Evolutionary conservation across 2,797 vertebrate genomes (phyloP).

Genomic region (Erpetoichthys calabaricus): DNA sequence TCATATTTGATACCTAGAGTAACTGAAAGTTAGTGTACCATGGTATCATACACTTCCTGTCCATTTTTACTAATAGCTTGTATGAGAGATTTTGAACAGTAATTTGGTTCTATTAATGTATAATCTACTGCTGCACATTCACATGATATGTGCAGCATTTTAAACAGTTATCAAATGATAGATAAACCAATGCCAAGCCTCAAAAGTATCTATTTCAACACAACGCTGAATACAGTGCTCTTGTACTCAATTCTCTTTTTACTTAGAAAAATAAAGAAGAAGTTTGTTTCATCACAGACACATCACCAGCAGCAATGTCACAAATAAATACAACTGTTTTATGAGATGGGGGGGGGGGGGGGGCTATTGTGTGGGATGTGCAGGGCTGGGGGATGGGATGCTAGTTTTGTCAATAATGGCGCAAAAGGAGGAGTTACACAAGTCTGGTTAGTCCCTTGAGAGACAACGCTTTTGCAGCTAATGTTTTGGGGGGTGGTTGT

Average conservation of each 20-base stretch:
- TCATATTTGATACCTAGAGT: no score
- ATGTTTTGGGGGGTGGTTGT: constrained; percentile 15
- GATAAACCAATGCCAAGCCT: no score
- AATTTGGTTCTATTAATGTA: no score
- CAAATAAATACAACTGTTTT: constrained; percentile 2
- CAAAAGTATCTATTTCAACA: not conserved
- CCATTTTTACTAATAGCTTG: no score
- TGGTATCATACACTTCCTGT: no score
- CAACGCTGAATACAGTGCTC: not conserved
- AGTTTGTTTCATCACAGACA: not conserved
- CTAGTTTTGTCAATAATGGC: constrained; percentile 16
- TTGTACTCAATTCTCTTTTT: not conserved
- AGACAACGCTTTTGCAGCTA: constrained; percentile 20
- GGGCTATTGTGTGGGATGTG: not conserved
- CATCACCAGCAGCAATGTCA: not conserved
- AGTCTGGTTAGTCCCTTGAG: constrained; percentile 21
- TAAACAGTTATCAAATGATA: no score
- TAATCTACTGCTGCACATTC: no score
- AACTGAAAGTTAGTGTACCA: no score
- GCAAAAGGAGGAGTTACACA: constrained; percentile 13
- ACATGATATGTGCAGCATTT: no score
- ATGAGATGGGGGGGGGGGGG: not conserved
- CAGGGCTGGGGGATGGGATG: constrained; percentile 1
- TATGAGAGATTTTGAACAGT: no score
- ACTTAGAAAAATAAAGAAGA: not conserved